Conservation (phyloP, 2,797 vertebrate genomes). For the Alosa sapidissima region DNA sequence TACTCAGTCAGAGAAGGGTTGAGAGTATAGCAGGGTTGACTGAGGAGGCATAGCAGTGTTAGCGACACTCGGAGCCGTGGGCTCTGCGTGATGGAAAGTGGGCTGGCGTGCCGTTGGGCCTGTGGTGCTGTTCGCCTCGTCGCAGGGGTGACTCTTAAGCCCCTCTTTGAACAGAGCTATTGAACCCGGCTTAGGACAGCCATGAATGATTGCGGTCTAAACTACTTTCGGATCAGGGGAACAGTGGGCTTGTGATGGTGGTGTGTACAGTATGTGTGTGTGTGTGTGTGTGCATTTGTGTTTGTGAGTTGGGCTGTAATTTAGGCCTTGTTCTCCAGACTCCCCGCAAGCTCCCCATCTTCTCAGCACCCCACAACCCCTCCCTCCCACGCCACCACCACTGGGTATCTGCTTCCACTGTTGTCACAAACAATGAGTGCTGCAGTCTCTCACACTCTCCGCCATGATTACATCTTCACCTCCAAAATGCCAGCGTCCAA, state of each 20-base stretch:
- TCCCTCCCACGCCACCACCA: neutral
- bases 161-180: constrained; percentile 55
- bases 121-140: constrained; percentile 25
- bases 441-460: constrained; percentile 55
- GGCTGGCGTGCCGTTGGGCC: neutral
- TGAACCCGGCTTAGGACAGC: constrained; percentile 55
- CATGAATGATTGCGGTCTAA: constrained; percentile 58
- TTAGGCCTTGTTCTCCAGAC: neutral
- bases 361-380: neutral
- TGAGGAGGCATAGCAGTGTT: neutral
- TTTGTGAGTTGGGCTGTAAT: neutral
- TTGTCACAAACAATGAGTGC: constrained; percentile 60
- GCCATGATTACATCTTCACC: constrained; percentile 62
- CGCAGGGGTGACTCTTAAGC: constrained; percentile 50
- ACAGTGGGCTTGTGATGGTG: neutral
- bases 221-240: constrained; percentile 50
- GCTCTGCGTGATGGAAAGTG: neutral
- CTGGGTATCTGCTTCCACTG: constrained; percentile 12
- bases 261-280: neutral
- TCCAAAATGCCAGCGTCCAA: constrained; percentile 60
- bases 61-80: neutral
- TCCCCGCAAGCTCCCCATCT: neutral
- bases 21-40: neutral
- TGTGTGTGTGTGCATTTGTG: neutral
- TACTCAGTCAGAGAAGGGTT: neutral